Conservation (phyloP, 2,797 vertebrate genomes). For the Propithecus deckenii region DNA sequence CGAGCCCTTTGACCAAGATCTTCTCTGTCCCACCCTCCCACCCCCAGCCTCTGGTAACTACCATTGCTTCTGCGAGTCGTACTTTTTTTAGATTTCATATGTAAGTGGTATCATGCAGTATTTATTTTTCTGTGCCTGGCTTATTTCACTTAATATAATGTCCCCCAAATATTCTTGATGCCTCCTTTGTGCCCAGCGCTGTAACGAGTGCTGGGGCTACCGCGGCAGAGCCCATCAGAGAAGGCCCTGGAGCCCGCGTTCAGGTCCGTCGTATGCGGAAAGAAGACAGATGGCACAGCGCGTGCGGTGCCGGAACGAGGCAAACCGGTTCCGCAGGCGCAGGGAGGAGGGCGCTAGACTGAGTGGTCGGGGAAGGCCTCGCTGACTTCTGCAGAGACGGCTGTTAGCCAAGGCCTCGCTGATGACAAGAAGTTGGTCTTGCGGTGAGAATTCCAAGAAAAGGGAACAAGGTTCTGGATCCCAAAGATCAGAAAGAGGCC, state of each 20-base stretch:
- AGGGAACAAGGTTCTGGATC: background rate
- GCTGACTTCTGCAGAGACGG: background rate
- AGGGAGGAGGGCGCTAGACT: rapidly evolving
- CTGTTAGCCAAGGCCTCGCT: background rate
- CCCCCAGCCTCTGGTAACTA: background rate
- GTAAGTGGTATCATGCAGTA: background rate
- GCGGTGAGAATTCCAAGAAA: background rate
- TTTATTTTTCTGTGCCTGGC: background rate
- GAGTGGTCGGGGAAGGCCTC: background rate
- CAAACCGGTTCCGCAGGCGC: background rate
- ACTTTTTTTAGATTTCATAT: background rate
- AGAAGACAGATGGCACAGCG: background rate
- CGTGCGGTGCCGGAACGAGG: background rate
- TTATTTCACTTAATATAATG: background rate
- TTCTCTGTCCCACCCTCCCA: too few relatives aligned
- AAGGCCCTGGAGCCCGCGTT: background rate
- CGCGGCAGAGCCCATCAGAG: rapidly evolving
- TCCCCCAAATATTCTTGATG: background rate
- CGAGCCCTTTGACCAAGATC: background rate
- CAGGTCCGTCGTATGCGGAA: background rate
- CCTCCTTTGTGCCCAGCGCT: background rate
- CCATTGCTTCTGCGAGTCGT: background rate
- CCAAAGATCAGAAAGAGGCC: background rate
- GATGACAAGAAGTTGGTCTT: background rate
- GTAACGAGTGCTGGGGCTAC: background rate